phyloP scores from a whole-genome alignment of 2,888 invertebrate genomes.

The Leptopilina drosophilae region DNA sequence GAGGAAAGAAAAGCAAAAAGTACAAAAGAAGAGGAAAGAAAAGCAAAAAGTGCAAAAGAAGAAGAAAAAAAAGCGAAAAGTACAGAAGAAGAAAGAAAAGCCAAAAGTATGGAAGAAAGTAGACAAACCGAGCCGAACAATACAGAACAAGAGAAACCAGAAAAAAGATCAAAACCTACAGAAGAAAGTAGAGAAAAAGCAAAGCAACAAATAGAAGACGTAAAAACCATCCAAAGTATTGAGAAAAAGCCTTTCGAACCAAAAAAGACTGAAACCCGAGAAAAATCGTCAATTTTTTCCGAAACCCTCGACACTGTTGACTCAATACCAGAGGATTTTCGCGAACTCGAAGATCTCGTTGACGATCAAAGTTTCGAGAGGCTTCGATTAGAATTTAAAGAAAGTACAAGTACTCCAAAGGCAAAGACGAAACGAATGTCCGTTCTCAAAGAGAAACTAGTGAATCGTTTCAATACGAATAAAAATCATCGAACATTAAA shows the following conservation, averaged over 20 bases:
- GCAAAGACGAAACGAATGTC: slow-evolving; percentile 64
- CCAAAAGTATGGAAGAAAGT: slow-evolving; percentile 15
- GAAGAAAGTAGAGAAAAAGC: slow-evolving; percentile 6
- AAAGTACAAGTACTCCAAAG: slow-evolving; percentile 54
- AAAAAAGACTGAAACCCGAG: slow-evolving; percentile 26
- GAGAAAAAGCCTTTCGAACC: slow-evolving; percentile 6
- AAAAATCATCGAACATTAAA: slow-evolving; percentile 44
- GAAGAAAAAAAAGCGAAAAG: no score
- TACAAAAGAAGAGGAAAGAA: no score
- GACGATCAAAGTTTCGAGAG: slow-evolving; percentile 63
- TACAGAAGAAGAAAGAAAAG: no score
- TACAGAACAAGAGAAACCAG: not conserved
- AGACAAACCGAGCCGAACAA: not conserved
- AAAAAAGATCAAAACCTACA: not conserved
- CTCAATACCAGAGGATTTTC: slow-evolving; percentile 42
- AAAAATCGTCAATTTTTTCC: slow-evolving; percentile 40
- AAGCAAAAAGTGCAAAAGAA: no score
- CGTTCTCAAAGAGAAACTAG: slow-evolving; percentile 63
- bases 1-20: not conserved
- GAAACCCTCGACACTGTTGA: slow-evolving; percentile 43
- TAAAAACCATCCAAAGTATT: not conserved
- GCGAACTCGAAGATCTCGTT: slow-evolving; percentile 57
- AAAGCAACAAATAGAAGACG: not conserved
- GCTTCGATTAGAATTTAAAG: slow-evolving; percentile 63
- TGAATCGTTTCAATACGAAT: slow-evolving; percentile 52